A percentile compares a stretch with the other conserved stretches of the same genome.
Evolutionary conservation across 2,113 vertebrate species (phyloP).

Genomic region (Gymnogyps californianus): DNA sequence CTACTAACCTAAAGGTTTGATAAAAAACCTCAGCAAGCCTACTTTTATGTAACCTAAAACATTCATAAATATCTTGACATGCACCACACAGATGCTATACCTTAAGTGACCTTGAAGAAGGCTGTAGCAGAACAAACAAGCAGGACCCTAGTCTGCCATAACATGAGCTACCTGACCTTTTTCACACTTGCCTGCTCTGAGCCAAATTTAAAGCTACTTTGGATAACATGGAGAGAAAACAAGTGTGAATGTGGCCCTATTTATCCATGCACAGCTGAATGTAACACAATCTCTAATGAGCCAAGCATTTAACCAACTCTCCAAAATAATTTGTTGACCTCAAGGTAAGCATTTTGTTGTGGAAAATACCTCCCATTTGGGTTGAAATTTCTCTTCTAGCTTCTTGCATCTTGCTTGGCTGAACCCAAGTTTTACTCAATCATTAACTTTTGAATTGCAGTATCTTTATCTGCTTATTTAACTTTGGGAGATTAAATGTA

Average conservation of each 20-base stretch:
- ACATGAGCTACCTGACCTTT: background rate
- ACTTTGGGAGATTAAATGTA: background rate
- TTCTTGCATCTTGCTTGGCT: background rate
- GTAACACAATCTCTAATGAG: background rate
- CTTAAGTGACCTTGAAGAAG: background rate
- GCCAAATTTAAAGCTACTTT: background rate
- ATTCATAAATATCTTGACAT: background rate
- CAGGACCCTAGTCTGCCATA: rapidly evolving
- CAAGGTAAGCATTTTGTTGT: background rate
- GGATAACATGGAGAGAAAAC: background rate
- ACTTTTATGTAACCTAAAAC: background rate
- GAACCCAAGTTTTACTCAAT: background rate
- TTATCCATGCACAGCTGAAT: background rate
- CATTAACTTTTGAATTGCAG: background rate
- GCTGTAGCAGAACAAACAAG: background rate
- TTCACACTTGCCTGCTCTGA: background rate
- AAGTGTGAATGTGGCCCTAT: background rate
- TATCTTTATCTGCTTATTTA: background rate
- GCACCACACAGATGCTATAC: no score
- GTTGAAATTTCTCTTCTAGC: background rate
- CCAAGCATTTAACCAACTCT: background rate
- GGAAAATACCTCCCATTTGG: background rate
- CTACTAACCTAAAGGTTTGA: background rate
- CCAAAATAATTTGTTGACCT: background rate
- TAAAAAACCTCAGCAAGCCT: background rate